Evolutionary conservation across 2,113 vertebrate species (phyloP).

Genomic region (Ahaetulla prasina): DNA sequence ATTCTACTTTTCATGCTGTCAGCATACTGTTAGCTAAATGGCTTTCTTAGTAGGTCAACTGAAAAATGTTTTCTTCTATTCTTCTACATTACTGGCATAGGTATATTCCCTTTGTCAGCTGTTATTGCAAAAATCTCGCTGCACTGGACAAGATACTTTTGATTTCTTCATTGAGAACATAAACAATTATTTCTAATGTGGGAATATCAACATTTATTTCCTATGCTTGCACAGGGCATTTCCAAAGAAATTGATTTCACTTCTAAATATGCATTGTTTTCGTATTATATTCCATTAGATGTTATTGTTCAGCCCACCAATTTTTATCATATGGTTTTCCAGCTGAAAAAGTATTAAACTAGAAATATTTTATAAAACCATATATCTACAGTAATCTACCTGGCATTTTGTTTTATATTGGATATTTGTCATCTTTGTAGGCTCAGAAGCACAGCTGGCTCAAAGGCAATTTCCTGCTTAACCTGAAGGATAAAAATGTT

Average conservation of each 20-base stretch:
- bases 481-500: neutral
- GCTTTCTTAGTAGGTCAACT: constrained; percentile 48
- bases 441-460: neutral
- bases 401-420: neutral
- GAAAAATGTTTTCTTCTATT: constrained; percentile 45
- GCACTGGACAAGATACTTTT: neutral
- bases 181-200: neutral
- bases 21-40: constrained; percentile 51
- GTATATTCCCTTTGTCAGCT: constrained; percentile 54
- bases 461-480: neutral
- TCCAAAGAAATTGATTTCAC: neutral
- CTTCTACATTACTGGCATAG: constrained; percentile 9
- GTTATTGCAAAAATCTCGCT: constrained; percentile 21
- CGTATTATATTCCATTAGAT: neutral
- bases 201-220: constrained; percentile 16
- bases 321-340: neutral
- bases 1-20: constrained; percentile 33
- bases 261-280: neutral
- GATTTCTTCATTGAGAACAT: constrained; percentile 25
- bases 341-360: neutral
- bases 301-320: neutral
- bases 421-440: neutral
- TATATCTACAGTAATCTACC: neutral
- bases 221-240: constrained; percentile 23
- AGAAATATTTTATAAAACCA: neutral